A percentile compares a stretch with the other conserved stretches of the same genome.
Conservation (phyloP, 2,888 invertebrate species). For the Fissipunctia ypsillon region DNA sequence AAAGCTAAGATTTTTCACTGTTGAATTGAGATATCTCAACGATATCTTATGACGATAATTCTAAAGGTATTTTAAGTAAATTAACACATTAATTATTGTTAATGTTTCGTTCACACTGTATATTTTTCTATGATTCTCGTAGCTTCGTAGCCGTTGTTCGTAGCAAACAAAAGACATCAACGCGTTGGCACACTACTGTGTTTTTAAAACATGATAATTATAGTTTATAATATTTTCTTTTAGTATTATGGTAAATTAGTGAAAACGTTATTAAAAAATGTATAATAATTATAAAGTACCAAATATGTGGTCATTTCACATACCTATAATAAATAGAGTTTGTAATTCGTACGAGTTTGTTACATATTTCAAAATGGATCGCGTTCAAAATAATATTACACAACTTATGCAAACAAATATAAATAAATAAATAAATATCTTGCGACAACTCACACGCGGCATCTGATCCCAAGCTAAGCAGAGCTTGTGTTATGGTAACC, state of each 20-base stretch:
- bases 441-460: too few species aligned
- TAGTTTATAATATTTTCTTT: background rate
- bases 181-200: conserved; percentile 31
- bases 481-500: too few species aligned
- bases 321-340: background rate
- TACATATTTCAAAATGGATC: background rate
- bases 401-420: background rate
- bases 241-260: background rate
- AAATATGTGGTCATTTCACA: background rate
- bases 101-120: background rate
- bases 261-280: background rate
- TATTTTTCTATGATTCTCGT: conserved; percentile 5
- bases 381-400: background rate
- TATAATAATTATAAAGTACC: background rate
- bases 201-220: background rate
- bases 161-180: conserved; percentile 65
- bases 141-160: conserved; percentile 44
- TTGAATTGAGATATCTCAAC: background rate
- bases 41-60: background rate
- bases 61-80: background rate
- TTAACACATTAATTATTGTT: background rate
- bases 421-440: too few species aligned
- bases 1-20: background rate
- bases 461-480: too few species aligned
- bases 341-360: background rate